Percentiles rank a stretch among this genome's conserved stretches.
These are phyloP conservation scores for Bambusicola thoracicus DNA, from an alignment of 2,113 vertebrate genomes.

Conservation along the genomic window DNA sequence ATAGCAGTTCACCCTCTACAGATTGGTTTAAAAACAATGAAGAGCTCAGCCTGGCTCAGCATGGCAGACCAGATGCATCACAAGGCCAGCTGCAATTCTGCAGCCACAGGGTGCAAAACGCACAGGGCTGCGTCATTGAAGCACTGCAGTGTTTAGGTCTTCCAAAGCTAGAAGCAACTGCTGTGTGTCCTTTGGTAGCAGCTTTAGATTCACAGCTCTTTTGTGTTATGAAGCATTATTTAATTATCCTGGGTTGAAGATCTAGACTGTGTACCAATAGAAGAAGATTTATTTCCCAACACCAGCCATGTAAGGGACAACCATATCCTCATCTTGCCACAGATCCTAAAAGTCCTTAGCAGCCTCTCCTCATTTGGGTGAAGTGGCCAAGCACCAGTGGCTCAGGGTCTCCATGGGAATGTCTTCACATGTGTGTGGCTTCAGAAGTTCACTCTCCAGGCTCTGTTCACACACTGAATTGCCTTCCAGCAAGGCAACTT, in stretches of 20 bases:
- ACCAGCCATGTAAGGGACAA: background rate
- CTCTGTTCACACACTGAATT: rapidly evolving
- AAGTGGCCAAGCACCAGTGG: background rate
- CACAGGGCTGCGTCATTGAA: background rate
- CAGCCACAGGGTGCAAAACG: background rate
- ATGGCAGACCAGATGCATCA: background rate
- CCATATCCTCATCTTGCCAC: background rate
- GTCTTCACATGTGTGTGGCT: background rate
- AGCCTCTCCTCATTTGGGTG: background rate
- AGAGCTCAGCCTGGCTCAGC: background rate
- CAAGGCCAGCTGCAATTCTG: background rate
- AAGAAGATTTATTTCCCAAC: background rate
- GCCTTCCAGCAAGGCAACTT: background rate
- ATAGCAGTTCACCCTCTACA: background rate
- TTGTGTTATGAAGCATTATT: background rate
- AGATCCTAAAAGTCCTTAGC: background rate
- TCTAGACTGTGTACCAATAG: background rate
- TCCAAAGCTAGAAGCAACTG: background rate
- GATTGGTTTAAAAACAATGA: background rate
- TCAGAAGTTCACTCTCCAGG: background rate
- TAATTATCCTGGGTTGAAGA: background rate
- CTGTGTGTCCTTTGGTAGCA: background rate
- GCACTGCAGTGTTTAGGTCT: background rate
- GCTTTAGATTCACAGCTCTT: background rate
- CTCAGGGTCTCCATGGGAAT: background rate